Evolutionary conservation across 1,140 invertebrate species (phyloP).

Genomic region (Aphidius ervi): DNA sequence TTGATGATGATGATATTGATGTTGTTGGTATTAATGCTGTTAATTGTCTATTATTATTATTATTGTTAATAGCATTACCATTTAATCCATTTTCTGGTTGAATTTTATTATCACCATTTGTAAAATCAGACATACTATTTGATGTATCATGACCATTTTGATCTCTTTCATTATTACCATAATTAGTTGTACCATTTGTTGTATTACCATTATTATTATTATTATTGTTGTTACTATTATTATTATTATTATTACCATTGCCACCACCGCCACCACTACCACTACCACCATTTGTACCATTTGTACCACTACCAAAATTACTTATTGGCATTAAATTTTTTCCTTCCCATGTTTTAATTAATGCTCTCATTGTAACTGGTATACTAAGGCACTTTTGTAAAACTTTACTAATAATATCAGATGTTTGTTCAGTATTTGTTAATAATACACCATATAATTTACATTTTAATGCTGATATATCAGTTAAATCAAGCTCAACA

Average conservation of each 20-base stretch:
- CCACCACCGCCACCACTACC: not conserved
- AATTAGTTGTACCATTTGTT: constrained; percentile 31
- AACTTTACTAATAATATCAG: constrained; percentile 80
- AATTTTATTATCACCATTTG: constrained; percentile 53
- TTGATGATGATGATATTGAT: constrained; percentile 28
- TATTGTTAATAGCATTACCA: constrained; percentile 33
- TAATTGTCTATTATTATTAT: constrained; percentile 10
- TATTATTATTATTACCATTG: constrained; percentile 30
- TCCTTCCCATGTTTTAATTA: constrained; percentile 56
- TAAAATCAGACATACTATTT: constrained; percentile 51
- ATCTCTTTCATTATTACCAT: constrained; percentile 43
- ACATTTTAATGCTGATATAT: constrained; percentile 71
- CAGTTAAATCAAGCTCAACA: constrained; percentile 81
- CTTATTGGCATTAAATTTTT: constrained; percentile 42
- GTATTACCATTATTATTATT: not conserved
- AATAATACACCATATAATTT: constrained; percentile 57
- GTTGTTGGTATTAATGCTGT: constrained; percentile 18
- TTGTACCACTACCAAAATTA: constrained; percentile 42
- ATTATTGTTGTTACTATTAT: constrained; percentile 1
- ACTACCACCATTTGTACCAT: constrained; percentile 8
- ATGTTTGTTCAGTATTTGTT: constrained; percentile 57
- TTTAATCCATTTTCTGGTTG: constrained; percentile 55
- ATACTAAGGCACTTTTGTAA: constrained; percentile 85
- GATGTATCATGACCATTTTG: constrained; percentile 43
- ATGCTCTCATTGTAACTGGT: constrained; percentile 72